A percentile compares a stretch with the other conserved stretches of the same genome.
These are phyloP conservation scores for Gnatocerus cornutus DNA, from an alignment of 2,888 invertebrate species.

Conservation along the genomic window DNA sequence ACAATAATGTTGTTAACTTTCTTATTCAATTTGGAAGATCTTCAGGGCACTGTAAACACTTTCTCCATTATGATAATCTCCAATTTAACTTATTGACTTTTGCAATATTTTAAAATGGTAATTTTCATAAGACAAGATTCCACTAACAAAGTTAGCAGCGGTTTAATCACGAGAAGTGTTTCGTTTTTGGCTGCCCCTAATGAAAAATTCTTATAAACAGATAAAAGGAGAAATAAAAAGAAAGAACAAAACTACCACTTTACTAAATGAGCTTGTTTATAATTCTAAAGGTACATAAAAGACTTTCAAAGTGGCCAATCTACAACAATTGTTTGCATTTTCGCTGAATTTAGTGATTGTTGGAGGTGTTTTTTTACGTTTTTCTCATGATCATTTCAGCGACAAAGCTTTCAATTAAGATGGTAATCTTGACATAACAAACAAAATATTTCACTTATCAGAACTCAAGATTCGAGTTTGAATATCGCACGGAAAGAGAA, in stretches of 20 bases:
- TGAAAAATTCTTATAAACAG: constrained; percentile 35
- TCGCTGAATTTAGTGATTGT: neutral
- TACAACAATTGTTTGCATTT: constrained; percentile 21
- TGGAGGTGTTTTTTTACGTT: neutral
- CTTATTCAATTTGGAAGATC: constrained; percentile 6
- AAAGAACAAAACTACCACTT: constrained; percentile 20
- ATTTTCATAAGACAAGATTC: constrained; percentile 20
- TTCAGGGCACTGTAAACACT: constrained; percentile 23
- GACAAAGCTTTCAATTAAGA: constrained; percentile 4
- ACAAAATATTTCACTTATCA: constrained; percentile 11
- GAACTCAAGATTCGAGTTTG: constrained; percentile 5
- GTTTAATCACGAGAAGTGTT: constrained; percentile 29
- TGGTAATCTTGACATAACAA: constrained; percentile 5
- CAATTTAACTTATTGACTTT: constrained; percentile 27
- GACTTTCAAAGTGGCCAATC: constrained; percentile 19
- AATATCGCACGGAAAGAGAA: constrained; percentile 4
- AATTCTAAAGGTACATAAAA: constrained; percentile 24
- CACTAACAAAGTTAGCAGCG: constrained; percentile 11
- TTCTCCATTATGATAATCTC: constrained; percentile 13
- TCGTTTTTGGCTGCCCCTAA: constrained; percentile 10
- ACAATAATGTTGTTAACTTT: constrained; percentile 10
- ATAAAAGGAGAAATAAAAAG: constrained; percentile 22
- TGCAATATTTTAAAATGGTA: neutral
- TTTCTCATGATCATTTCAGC: neutral
- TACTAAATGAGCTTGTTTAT: constrained; percentile 31